These are phyloP conservation scores for Baryphthengus martii DNA, from an alignment of 2,113 vertebrate genomes.

Conservation along the genomic window DNA sequence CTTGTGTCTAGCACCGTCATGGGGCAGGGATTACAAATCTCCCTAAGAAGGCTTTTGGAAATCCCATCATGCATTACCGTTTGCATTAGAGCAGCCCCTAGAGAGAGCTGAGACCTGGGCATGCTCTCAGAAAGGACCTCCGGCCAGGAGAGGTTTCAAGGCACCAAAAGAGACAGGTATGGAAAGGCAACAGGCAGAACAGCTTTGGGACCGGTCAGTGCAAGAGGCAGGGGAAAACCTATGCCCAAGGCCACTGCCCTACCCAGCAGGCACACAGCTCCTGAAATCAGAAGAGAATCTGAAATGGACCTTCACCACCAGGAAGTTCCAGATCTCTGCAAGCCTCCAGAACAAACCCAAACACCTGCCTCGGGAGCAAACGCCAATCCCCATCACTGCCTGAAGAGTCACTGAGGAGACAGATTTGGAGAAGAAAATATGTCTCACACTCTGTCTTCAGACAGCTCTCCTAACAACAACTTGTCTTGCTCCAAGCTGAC, in stretches of 20 bases:
- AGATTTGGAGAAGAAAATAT: background rate
- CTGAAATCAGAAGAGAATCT: background rate
- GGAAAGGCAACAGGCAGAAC: background rate
- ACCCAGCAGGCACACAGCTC: background rate
- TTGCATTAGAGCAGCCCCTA: conserved; percentile 23
- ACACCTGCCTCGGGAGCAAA: background rate
- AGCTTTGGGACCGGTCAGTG: background rate
- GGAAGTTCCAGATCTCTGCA: background rate
- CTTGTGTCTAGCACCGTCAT: conserved; percentile 35
- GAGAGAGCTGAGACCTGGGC: background rate
- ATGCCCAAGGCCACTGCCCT: background rate
- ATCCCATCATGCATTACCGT: conserved; percentile 38
- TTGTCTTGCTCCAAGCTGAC: background rate
- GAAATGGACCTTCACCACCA: background rate
- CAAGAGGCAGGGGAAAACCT: background rate
- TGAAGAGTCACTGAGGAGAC: background rate
- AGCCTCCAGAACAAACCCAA: background rate
- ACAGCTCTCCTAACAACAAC: background rate
- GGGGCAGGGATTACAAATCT: conserved; percentile 54
- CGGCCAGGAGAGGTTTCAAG: background rate
- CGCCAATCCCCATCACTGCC: background rate
- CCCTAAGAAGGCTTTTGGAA: conserved; percentile 59
- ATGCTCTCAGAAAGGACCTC: background rate
- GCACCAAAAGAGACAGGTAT: background rate
- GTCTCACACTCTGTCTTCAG: background rate